These are phyloP conservation scores for Eurosta solidaginis DNA, from an alignment of 1,140 invertebrate genomes.

Conservation along the genomic window DNA sequence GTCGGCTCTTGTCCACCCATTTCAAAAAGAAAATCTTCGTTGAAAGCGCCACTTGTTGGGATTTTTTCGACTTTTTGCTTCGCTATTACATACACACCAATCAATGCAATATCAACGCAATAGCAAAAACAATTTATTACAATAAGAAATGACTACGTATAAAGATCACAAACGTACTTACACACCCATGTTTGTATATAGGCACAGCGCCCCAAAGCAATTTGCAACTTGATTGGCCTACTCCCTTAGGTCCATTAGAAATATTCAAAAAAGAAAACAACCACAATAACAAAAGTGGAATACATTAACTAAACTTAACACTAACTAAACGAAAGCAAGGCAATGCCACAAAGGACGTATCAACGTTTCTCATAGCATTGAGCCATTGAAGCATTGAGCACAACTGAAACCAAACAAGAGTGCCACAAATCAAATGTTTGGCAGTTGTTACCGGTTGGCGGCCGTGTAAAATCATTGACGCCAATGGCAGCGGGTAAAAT, in stretches of 20 bases:
- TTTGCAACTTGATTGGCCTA: neutral
- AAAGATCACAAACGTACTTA: too few species aligned
- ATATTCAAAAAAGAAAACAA: neutral
- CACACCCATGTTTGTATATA: too few species aligned
- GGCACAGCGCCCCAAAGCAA: neutral
- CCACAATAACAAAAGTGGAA: too few species aligned
- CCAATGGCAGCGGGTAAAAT: conserved; percentile 16
- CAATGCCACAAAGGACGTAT: neutral
- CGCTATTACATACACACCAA: too few species aligned
- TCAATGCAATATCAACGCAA: too few species aligned
- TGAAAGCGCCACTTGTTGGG: too few species aligned
- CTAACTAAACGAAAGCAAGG: neutral
- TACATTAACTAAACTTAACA: neutral
- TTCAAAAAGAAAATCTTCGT: too few species aligned
- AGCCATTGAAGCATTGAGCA: neutral
- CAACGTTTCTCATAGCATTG: neutral
- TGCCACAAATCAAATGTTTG: neutral
- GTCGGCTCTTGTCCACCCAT: too few species aligned
- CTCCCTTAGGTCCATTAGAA: neutral
- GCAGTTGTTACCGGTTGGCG: neutral
- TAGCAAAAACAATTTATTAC: too few species aligned
- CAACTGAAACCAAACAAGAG: too few species aligned
- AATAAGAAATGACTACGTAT: too few species aligned
- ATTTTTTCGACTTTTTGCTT: too few species aligned
- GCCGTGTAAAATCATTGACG: conserved; percentile 11